Evolutionary conservation across 1,140 invertebrate genomes (phyloP), one percentile per base, ranked within the genome.

Genomic region (Cardiocondyla obscurior): DNA sequence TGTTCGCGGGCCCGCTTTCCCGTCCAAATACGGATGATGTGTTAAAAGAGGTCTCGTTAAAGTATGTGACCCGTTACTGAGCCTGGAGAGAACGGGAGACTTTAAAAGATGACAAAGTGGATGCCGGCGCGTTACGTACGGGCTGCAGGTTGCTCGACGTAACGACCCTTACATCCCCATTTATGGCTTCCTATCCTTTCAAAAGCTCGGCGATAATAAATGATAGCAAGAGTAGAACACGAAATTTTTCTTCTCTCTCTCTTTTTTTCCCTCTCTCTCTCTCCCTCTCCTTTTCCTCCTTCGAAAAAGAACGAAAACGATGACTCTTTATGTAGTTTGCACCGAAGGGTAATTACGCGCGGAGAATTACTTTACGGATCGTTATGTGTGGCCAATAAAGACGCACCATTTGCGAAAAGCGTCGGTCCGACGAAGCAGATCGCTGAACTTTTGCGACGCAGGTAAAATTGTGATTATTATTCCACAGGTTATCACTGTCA

Each of bases 31-130:
- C 74, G 46, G 25, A 53, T 69, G 33, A 79, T 79, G 46, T 79
- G 62, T 79, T 79, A 79, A 79, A 73, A 46, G n/a, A 67, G 14
- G 49, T 57, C 67, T 82, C 62, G 77, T 82, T 85, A 83, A 85
- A 83, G 65, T 49, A 73, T 69, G 42, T 77, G 85, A 86, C 76
- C 81, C 62, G 76, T 86, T 65, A 85, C 55, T 19, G 22, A 25
- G 58, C n/a, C 16, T 14, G 19, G 19, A 55, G 44, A 25, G 53
- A 44, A 62, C 36, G 70, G 46, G 70, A 77, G 28, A 62, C 65
- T 62, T 86, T 83, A 83, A 79, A 79, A 86, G 72, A 87, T 87
- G 84, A 85, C 85, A 85, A 85, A 87, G 81, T 83, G 65, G 65
- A 19, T 57, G 49, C 62, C 60, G 60, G 60, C 46, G 46, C 46